A percentile compares a stretch with the other conserved stretches of the same genome.
phyloP scores from a whole-genome alignment of 2,888 invertebrate genomes.

The Agriopis leucophaearia region DNA sequence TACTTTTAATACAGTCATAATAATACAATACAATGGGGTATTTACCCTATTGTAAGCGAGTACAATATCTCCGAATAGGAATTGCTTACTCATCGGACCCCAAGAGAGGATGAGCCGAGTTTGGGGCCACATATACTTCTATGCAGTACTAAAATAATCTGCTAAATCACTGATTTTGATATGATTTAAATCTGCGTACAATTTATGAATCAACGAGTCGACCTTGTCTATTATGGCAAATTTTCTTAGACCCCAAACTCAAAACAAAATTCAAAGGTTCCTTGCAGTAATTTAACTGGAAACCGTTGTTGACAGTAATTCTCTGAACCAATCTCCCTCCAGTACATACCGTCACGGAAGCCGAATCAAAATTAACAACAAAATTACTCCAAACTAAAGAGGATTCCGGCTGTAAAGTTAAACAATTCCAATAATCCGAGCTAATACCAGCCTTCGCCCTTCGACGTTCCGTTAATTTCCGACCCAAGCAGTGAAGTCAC shows the following conservation, averaged over 20 bases:
- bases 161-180: too few relatives aligned
- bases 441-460: conserved; percentile 62
- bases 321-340: conserved; percentile 26
- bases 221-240: too few relatives aligned
- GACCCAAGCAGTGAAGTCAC: conserved; percentile 59
- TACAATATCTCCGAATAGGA: too few relatives aligned
- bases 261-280: conserved; percentile 14
- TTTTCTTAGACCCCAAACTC: not conserved
- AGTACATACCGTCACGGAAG: conserved; percentile 30
- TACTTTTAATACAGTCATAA: too few relatives aligned
- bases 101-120: too few relatives aligned
- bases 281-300: conserved; percentile 13
- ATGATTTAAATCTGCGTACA: too few relatives aligned
- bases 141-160: too few relatives aligned
- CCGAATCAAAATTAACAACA: conserved; percentile 38
- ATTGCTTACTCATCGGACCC: too few relatives aligned
- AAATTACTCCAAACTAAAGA: conserved; percentile 42
- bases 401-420: conserved; percentile 57
- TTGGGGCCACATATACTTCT: too few relatives aligned
- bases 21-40: too few relatives aligned
- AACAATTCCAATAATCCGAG: conserved; percentile 68
- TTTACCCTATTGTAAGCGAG: too few relatives aligned
- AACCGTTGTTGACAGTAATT: conserved; percentile 19
- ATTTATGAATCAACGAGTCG: too few relatives aligned
- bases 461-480: conserved; percentile 59